Conservation (phyloP, 2,113 vertebrate genomes). For the Pyxicephalus adspersus region DNA sequence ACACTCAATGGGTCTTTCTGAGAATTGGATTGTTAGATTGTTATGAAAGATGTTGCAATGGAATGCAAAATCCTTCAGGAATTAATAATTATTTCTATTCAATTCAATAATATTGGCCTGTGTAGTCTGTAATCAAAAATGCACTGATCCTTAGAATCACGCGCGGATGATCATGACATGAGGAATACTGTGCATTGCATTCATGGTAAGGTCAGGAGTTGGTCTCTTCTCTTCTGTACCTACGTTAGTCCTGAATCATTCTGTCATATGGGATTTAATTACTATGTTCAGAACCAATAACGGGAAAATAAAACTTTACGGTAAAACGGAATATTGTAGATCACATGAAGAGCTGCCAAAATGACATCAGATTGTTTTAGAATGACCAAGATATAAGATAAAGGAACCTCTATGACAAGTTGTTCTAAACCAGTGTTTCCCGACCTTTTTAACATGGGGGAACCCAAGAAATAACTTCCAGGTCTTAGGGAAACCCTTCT, state of each 20-base stretch:
- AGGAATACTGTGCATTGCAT: background rate
- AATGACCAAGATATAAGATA: too few species aligned
- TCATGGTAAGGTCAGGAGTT: background rate
- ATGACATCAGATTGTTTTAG: too few species aligned
- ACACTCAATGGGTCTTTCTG: background rate
- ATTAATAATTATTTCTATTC: conserved; percentile 20
- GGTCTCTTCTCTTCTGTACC: background rate
- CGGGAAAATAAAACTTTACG: background rate
- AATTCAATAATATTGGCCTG: background rate
- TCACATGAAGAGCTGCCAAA: too few species aligned
- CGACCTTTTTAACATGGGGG: too few species aligned
- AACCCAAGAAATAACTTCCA: too few species aligned
- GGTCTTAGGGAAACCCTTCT: too few species aligned
- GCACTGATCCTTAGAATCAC: background rate
- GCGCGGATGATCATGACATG: background rate
- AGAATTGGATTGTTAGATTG: background rate
- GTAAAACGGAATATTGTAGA: too few species aligned
- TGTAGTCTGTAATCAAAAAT: background rate
- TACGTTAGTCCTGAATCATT: background rate
- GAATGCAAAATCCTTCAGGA: background rate
- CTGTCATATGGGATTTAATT: background rate
- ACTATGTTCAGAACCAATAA: background rate
- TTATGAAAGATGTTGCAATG: background rate
- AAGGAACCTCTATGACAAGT: too few species aligned
- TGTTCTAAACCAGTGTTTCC: too few species aligned